These are phyloP conservation scores for Dasyurus viverrinus DNA, from an alignment of 2,113 vertebrate species.

Conservation along the genomic window DNA sequence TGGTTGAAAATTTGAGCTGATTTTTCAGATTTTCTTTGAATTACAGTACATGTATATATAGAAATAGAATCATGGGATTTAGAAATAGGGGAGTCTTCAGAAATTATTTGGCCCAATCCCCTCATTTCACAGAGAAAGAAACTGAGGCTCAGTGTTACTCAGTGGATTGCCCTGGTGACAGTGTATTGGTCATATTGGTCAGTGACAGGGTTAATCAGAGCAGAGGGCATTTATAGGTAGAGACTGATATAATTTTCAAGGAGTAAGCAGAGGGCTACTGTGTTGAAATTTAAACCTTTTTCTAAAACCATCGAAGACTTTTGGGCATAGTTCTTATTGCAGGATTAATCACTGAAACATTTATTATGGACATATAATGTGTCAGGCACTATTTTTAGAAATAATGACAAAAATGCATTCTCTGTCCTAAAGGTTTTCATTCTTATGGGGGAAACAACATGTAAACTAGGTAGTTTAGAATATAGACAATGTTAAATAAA, in stretches of 20 bases:
- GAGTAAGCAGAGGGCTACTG: background rate
- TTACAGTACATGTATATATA: background rate
- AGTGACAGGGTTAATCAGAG: no score
- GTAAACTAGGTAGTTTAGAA: background rate
- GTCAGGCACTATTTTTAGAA: background rate
- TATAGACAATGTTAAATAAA: no score
- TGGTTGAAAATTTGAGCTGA: slow-evolving; percentile 27
- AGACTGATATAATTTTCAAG: background rate
- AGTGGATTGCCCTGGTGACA: no score
- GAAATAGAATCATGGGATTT: background rate
- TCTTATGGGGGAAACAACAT: background rate
- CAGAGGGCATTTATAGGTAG: background rate
- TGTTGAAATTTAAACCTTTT: background rate
- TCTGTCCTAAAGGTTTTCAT: no score
- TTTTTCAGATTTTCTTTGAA: background rate
- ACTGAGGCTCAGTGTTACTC: background rate
- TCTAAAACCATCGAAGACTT: background rate
- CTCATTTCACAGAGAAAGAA: background rate
- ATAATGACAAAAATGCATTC: background rate
- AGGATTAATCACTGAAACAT: background rate
- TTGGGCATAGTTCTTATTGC: background rate
- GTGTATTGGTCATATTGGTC: no score
- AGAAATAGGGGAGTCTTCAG: background rate
- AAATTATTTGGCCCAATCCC: background rate
- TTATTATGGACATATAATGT: background rate